Base-by-base conservation (phyloP, 2,888 invertebrate genomes). In the Hyalella azteca region DNA sequence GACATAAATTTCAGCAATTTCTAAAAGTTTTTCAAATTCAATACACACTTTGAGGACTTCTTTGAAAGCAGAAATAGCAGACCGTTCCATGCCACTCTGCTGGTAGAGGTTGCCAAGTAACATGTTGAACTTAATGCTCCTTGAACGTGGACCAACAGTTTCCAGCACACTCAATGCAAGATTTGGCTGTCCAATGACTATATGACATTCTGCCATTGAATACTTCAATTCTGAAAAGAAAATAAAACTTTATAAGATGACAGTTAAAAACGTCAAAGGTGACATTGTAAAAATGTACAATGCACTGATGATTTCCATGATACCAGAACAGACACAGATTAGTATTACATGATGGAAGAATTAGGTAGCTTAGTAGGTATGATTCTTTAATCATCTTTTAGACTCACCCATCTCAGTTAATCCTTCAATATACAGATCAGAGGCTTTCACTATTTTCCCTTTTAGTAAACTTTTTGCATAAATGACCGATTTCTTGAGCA, bases 81-180 rank as follows among this genome's bases (percentile, higher is more conserved):
- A 92, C 77, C 92, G 88, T 85, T 93, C 93, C 89, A 91, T 91
- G 15, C 93, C 93, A 79, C 90, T 90, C 83, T 92, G 91, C 85
- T 91, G 91, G 85, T 93, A 93, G 85, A 94, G 89, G 87, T 92
- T 92, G 5, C 92, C 94, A 78, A 95, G 87, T 15, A 94, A 91
- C 91, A 94, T 91, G 86, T 94, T 93, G 3, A 94, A 91, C 87
- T 93, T 92, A 0, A 93, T 90, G 32, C 91, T 92, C 79, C 94
- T 89, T 78, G 91, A 91, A 86, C 93, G 92, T 0, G 90, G 91
- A 32, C 92, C 91, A 79, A 91, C 89, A 40, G 89, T 89, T 84
- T 91, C 90, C 49, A 91, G 85, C 81, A 89, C 88, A 54, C 87
- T 87, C 78, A 90, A 88, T 0, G 90, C 94, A 87, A 92, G 91